A percentile compares a stretch with the other conserved stretches of the same genome.
These are phyloP conservation scores for Anisognathus igniventris DNA, from an alignment of 2,797 vertebrate genomes.

Conservation along the genomic window DNA sequence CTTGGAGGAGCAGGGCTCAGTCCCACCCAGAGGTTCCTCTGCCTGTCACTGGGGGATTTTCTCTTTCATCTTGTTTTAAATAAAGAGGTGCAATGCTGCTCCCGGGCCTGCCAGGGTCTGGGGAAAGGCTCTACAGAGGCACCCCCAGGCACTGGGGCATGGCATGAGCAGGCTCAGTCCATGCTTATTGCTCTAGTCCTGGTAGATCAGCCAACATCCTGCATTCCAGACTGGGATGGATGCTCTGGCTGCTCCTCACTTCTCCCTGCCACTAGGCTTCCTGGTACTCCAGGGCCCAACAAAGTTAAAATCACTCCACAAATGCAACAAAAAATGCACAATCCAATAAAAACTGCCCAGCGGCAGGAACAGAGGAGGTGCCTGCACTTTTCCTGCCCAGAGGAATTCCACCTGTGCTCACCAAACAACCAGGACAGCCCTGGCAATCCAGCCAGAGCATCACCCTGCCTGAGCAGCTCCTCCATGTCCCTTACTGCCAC, in stretches of 20 bases:
- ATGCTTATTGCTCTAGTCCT: fast-evolving
- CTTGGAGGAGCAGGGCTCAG: not conserved
- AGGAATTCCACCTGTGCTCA: fast-evolving
- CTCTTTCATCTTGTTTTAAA: not conserved
- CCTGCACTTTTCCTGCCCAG: not conserved
- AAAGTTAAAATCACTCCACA: not conserved
- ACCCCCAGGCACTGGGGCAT: not conserved
- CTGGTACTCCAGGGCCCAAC: not conserved
- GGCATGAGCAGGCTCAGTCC: fast-evolving
- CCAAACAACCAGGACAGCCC: fast-evolving
- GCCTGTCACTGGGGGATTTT: fast-evolving
- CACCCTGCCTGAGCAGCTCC: not conserved
- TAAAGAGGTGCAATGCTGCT: not conserved
- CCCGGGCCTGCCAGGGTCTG: not conserved
- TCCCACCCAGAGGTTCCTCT: not conserved
- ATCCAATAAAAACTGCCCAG: not conserved
- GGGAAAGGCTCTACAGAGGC: not conserved
- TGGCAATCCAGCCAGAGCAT: not conserved
- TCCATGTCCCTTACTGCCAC: not conserved
- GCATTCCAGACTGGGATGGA: not conserved
- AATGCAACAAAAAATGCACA: not conserved
- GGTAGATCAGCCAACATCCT: not conserved
- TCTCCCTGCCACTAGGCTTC: not conserved
- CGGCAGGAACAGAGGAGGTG: not conserved
- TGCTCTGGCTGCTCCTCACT: not conserved